Evolutionary conservation across 2,797 vertebrate genomes (phyloP).

Genomic region (Alcedo quadribrachys): DNA sequence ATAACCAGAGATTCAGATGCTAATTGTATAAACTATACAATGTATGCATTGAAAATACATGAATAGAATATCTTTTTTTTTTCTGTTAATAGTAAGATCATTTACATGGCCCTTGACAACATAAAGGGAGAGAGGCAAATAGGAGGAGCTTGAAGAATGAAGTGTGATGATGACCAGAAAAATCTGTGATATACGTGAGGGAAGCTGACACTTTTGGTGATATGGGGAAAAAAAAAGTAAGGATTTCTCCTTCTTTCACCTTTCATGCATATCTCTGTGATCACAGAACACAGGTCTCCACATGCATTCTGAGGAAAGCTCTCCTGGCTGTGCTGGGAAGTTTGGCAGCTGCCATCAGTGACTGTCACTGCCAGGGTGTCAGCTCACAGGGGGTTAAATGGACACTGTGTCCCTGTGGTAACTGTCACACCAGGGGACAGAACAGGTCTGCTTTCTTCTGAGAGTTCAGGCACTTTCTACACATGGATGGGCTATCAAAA

Average conservation of each 20-base stretch:
- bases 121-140: neutral
- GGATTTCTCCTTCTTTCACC: accelerated
- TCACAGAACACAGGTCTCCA: neutral
- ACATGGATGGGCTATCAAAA: accelerated
- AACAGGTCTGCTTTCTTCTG: neutral
- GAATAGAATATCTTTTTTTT: neutral
- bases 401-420: neutral
- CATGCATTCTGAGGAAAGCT: neutral
- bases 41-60: neutral
- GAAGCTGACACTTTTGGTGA: neutral
- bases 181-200: neutral
- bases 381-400: neutral
- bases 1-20: neutral
- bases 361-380: neutral
- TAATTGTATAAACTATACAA: neutral
- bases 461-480: neutral
- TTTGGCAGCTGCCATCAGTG: accelerated
- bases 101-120: neutral
- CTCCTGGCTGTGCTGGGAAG: neutral
- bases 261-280: accelerated
- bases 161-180: neutral
- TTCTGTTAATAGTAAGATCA: neutral
- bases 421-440: neutral
- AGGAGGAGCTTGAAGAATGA: neutral
- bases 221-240: neutral